A percentile compares a stretch with the other conserved stretches of the same genome.
Evolutionary conservation across 2,888 invertebrate species (phyloP).

Genomic region (Xanthia togata): DNA sequence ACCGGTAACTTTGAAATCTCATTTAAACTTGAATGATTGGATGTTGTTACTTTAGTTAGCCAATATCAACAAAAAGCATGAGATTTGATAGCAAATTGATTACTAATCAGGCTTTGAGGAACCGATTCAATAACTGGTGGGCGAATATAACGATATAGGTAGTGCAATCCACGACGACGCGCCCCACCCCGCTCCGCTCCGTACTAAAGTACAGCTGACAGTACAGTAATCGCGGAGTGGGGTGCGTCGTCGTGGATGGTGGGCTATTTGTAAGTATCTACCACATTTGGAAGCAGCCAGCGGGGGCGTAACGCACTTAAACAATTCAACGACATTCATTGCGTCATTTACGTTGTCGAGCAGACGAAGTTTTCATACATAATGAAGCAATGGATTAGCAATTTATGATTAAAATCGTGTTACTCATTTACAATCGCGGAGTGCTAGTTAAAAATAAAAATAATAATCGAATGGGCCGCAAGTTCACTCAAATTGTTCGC

Average conservation of each 20-base stretch:
- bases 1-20: conserved; percentile 1
- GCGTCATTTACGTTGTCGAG: neutral
- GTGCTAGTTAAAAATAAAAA: neutral
- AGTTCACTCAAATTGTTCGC: no score
- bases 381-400: neutral
- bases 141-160: neutral
- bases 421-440: no score
- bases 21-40: conserved; percentile 15
- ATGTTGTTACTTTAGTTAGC: neutral
- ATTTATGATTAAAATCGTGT: neutral
- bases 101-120: neutral
- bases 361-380: neutral
- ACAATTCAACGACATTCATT: neutral
- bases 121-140: neutral
- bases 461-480: no score
- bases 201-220: no score
- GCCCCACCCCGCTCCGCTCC: no score
- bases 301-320: neutral
- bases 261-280: neutral
- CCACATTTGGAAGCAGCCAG: neutral
- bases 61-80: neutral
- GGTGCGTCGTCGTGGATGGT: no score
- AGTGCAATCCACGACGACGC: no score
- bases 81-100: neutral
- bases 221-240: no score